Evolutionary conservation across 2,113 vertebrate genomes (phyloP).

Genomic region (Rhipidura dahli): DNA sequence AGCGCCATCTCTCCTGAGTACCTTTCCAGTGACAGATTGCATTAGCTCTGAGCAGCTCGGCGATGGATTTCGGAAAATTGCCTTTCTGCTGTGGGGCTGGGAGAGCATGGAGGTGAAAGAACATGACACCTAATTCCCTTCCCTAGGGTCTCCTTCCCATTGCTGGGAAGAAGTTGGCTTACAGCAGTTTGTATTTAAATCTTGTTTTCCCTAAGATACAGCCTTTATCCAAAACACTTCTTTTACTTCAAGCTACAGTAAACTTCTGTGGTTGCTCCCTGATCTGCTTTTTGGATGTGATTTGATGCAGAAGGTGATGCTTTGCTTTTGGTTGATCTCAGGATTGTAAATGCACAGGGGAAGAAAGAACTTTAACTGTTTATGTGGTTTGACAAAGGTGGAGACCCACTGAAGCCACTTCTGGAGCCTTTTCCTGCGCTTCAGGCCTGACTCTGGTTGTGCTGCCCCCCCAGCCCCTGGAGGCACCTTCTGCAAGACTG

Average conservation of each 20-base stretch:
- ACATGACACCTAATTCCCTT: neutral
- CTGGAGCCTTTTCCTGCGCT: neutral
- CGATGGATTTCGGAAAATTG: neutral
- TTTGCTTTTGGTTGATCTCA: neutral
- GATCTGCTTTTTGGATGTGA: neutral
- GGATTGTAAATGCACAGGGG: neutral
- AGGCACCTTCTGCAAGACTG: neutral
- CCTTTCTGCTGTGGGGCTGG: neutral
- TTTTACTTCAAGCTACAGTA: neutral
- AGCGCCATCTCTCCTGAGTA: fast-evolving
- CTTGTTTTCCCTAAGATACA: neutral
- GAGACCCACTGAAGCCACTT: neutral
- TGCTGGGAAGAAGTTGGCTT: neutral
- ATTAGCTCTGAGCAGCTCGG: neutral
- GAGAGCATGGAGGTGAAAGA: neutral
- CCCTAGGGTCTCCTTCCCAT: neutral
- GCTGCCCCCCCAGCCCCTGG: neutral
- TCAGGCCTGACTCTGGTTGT: neutral
- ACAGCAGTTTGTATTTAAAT: neutral
- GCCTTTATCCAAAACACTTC: neutral
- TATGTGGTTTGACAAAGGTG: neutral
- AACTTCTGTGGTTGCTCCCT: neutral
- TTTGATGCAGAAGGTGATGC: neutral
- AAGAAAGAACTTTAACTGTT: neutral
- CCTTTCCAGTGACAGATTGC: neutral